Evolutionary conservation across 2,797 vertebrate species (phyloP).

Genomic region (Anas georgica): DNA sequence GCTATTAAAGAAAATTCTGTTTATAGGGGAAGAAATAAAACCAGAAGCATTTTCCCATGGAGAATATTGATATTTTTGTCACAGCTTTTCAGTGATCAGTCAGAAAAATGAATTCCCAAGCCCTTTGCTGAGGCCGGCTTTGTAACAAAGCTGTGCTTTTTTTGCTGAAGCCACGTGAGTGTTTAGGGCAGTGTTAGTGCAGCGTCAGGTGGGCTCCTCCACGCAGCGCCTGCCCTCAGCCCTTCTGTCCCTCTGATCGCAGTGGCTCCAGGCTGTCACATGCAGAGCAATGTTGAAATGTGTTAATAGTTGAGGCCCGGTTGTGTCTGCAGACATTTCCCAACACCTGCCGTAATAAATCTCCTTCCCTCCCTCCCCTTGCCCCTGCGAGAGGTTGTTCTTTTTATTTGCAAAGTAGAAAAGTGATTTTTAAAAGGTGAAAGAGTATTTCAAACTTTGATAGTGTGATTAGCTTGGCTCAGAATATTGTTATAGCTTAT

Average conservation of each 20-base stretch:
- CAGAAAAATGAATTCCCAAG: background rate
- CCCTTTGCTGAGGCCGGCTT: accelerated
- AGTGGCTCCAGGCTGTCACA: background rate
- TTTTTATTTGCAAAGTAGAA: constrained; percentile 16
- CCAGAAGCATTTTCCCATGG: background rate
- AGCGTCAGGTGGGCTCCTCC: background rate
- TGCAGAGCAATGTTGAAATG: accelerated
- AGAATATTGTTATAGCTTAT: constrained; percentile 37
- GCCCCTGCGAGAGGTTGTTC: background rate
- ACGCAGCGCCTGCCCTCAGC: accelerated
- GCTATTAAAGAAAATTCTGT: background rate
- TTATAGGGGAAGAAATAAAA: background rate
- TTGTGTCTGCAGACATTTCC: background rate
- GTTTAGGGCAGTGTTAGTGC: background rate
- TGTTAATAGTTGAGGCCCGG: accelerated
- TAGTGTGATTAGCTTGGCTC: constrained; percentile 44
- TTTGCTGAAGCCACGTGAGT: accelerated
- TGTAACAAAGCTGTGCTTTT: background rate
- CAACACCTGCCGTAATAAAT: background rate
- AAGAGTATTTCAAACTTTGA: constrained; percentile 16
- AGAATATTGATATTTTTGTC: background rate
- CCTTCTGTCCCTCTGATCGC: no score
- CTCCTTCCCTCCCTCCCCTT: background rate
- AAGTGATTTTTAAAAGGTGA: constrained; percentile 43
- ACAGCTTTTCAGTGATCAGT: background rate